A percentile compares a stretch with the other conserved stretches of the same genome.
Evolutionary conservation across 92 coral and sea anemone genomes (phyloP).

Genomic region (Zoanthus gigantus): DNA sequence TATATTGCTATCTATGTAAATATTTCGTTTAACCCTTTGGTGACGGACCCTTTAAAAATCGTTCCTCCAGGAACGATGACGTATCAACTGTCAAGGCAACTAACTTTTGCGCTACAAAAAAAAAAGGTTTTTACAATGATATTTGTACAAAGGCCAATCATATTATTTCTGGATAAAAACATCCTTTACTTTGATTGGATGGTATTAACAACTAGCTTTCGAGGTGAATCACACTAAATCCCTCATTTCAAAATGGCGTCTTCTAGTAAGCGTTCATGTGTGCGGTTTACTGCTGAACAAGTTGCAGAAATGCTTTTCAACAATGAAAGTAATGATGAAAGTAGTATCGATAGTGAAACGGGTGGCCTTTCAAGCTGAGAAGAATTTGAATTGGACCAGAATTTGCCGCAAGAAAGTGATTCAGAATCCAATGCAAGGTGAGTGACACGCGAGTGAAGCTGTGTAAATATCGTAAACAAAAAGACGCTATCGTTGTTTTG

Average conservation of each 20-base stretch:
- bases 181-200: not conserved
- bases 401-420: not conserved
- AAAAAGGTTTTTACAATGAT: conserved; percentile 11
- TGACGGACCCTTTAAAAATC: not conserved
- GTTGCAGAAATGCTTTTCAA: not conserved
- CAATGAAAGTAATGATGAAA: not conserved
- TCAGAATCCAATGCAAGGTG: not conserved
- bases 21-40: not conserved
- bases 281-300: not conserved
- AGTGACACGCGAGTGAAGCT: conserved; percentile 7
- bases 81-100: not conserved
- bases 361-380: not conserved
- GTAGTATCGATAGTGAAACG: not conserved
- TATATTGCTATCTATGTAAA: too few relatives aligned
- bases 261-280: not conserved
- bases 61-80: conserved; percentile 20
- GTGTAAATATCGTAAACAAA: not conserved
- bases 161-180: not conserved
- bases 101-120: not conserved
- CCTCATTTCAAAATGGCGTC: not conserved
- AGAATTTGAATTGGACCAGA: not conserved
- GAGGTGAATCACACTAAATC: not conserved
- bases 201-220: not conserved
- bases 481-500: not conserved
- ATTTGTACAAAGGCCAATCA: not conserved